Evolutionary conservation across 2,113 vertebrate genomes (phyloP), one percentile per base, ranked within the genome.

Genomic region (Phasianus colchicus): DNA sequence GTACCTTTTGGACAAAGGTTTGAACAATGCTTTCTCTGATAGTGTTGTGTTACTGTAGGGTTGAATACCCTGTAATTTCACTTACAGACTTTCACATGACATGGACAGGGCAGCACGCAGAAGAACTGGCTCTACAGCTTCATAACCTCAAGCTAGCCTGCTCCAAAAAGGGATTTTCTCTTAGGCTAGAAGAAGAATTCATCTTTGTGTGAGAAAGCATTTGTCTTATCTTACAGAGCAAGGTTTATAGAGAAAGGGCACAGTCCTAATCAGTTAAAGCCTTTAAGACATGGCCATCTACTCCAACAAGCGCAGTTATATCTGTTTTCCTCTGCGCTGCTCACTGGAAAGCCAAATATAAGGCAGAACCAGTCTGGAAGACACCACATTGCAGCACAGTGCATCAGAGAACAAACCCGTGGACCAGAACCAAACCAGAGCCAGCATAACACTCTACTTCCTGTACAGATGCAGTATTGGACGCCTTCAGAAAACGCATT

Each of bases 381-480:
- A n/a, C 36, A 93, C 54, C 17, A 48, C 88, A 92, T 52, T 11
- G 9, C 18, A 66, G 20, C 36, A 54, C 64, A 83, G 10, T 2
- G 20, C 11, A n/a, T 20, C 36, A 83, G 22, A 38, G 67, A 79
- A 82, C 0, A 6, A 19, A 3, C 20, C 16, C 2, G 1, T 58
- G 45, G 30, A 78, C 38, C 9, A 71, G 10, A 64, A 27, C 36
- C 76, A 90, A 61, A 36, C 9, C 43, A 90, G 12, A 6, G 2
- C 30, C 45, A n/a, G 11, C 0, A 0, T 19, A 63, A 66, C 16
- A 24, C 45, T 73, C 2, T 1, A 7, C 21, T 29, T 2, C 11
- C 32, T 70, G 48, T 55, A 40, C 30, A 47, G 40, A 73, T 21
- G 40, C 13, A 43, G 27, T 40, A 47, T 52, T 34, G 71, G 29